Conservation (phyloP, 2,888 invertebrate genomes). For the Icerya purchasi region DNA sequence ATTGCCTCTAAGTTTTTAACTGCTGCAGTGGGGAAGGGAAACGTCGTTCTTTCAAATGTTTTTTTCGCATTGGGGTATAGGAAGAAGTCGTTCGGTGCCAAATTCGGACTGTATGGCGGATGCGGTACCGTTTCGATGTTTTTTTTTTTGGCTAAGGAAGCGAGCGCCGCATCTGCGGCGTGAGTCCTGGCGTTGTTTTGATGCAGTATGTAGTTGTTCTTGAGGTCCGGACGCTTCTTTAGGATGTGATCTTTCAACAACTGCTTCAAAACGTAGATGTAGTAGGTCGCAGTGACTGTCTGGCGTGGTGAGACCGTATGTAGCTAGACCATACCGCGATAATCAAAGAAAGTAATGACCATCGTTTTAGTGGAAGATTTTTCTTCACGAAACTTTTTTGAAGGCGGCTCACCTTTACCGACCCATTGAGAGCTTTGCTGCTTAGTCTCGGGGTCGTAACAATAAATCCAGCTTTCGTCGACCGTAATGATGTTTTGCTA, state of each 20-base stretch:
- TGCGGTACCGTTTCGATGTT: too few relatives aligned
- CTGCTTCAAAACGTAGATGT: constrained; percentile 7
- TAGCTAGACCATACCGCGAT: constrained; percentile 7
- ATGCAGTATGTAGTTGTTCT: constrained; percentile 6
- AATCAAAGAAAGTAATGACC: constrained; percentile 10
- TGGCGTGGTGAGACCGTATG: constrained; percentile 8
- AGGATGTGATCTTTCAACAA: constrained; percentile 3
- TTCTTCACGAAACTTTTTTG: constrained; percentile 4
- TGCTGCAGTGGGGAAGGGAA: too few relatives aligned
- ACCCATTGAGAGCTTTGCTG: constrained; percentile 1
- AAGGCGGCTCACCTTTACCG: not conserved
- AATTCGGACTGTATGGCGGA: too few relatives aligned
- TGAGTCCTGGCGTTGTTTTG: constrained; percentile 8
- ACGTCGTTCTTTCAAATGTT: too few relatives aligned
- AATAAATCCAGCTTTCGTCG: too few relatives aligned
- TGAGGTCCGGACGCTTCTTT: constrained; percentile 6
- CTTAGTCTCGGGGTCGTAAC: constrained; percentile 1
- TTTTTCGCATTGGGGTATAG: too few relatives aligned
- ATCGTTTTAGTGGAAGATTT: constrained; percentile 7
- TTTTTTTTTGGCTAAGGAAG: too few relatives aligned
- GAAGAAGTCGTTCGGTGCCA: too few relatives aligned
- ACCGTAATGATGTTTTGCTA: too few relatives aligned
- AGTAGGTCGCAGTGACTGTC: constrained; percentile 8
- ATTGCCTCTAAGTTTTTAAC: too few relatives aligned
- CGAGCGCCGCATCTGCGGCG: too few relatives aligned